Percentiles rank a stretch among this genome's conserved stretches.
These are phyloP conservation scores for Phocides pigmalion DNA, from an alignment of 1,140 invertebrate species.

Conservation along the genomic window DNA sequence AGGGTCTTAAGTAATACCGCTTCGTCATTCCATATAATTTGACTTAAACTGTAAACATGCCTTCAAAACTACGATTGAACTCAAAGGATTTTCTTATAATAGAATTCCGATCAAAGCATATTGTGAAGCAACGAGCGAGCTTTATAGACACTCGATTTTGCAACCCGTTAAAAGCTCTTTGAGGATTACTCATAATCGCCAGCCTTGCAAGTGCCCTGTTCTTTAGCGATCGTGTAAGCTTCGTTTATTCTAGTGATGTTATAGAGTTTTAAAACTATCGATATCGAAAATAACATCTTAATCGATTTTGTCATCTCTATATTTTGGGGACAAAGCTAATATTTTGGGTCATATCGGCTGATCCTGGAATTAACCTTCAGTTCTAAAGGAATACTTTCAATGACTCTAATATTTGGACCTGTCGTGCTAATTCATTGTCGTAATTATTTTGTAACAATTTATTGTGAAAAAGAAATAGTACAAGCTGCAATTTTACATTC, in stretches of 20 bases:
- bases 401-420: no score
- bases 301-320: no score
- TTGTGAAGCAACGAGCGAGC: slow-evolving; percentile 4
- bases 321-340: no score
- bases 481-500: no score
- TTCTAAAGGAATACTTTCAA: no score
- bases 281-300: no score
- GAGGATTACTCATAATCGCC: slow-evolving; percentile 30
- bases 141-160: slow-evolving; percentile 15
- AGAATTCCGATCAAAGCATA: slow-evolving; percentile 7
- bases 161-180: slow-evolving; percentile 16
- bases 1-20: slow-evolving; percentile 45
- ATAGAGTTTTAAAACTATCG: neutral
- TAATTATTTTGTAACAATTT: no score
- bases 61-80: neutral
- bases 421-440: no score
- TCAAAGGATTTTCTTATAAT: slow-evolving; percentile 13
- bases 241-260: slow-evolving; percentile 30
- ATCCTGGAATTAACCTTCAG: no score
- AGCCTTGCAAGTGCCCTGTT: slow-evolving; percentile 19
- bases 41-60: no score
- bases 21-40: slow-evolving; percentile 36
- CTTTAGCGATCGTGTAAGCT: slow-evolving; percentile 34
- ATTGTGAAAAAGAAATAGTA: no score
- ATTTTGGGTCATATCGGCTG: no score